phyloP scores from a whole-genome alignment of 1,140 invertebrate species.

The Mactra quadrangularis region DNA sequence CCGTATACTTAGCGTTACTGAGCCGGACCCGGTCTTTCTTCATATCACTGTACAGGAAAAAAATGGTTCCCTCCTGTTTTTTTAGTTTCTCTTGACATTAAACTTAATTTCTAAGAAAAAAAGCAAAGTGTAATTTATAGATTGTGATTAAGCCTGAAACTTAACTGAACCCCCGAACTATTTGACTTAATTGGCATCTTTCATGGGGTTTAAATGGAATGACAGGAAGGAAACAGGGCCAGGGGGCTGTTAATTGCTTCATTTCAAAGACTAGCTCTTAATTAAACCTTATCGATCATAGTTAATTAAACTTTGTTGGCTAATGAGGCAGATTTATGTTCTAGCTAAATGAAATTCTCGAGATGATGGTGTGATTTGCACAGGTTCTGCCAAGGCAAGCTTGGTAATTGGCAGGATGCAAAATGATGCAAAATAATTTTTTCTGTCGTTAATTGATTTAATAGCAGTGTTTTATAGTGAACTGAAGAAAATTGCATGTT shows the following conservation, averaged over 20 bases:
- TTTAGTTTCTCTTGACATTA: constrained; percentile 23
- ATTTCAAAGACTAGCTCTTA: constrained; percentile 58
- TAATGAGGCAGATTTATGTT: constrained; percentile 46
- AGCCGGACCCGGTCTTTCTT: no score
- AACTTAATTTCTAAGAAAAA: constrained; percentile 40
- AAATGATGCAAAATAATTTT: constrained; percentile 27
- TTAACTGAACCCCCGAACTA: constrained; percentile 57
- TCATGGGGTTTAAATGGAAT: constrained; percentile 62
- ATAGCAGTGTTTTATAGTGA: constrained; percentile 32
- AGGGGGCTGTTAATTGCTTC: constrained; percentile 60
- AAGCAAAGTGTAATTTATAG: constrained; percentile 37
- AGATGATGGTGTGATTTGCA: constrained; percentile 18
- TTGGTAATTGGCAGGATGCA: constrained; percentile 28
- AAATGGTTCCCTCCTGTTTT: background rate
- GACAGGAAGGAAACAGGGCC: constrained; percentile 55
- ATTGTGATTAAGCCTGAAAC: constrained; percentile 46
- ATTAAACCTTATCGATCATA: constrained; percentile 61
- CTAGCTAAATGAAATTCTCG: constrained; percentile 25
- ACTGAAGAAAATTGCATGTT: constrained; percentile 27
- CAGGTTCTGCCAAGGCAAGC: constrained; percentile 16
- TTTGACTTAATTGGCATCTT: constrained; percentile 56
- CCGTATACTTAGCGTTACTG: no score
- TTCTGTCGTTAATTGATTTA: constrained; percentile 41
- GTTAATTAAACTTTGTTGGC: constrained; percentile 53
- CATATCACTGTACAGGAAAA: no score